A percentile compares a stretch with the other conserved stretches of the same genome.
Evolutionary conservation across 2,113 vertebrate species (phyloP).

Genomic region (Osmerus mordax): DNA sequence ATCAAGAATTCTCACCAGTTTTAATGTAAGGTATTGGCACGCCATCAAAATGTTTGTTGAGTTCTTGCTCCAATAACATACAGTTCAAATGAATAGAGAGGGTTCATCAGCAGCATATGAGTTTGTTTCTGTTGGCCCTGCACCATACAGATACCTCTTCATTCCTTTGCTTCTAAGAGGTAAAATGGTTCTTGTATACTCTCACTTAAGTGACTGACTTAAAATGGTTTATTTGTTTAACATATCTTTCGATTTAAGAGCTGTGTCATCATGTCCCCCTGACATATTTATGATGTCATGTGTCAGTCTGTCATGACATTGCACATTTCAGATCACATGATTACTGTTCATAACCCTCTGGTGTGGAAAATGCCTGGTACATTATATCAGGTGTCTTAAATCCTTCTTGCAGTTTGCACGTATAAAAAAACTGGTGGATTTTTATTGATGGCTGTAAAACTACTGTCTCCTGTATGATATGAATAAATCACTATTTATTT

Average conservation of each 20-base stretch:
- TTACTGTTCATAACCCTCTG: slow-evolving; percentile 27
- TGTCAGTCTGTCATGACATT: slow-evolving; percentile 30
- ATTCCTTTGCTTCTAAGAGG: slow-evolving; percentile 1
- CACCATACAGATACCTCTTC: background rate
- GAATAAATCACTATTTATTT: slow-evolving; percentile 73
- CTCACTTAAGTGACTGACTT: background rate
- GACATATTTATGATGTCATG: slow-evolving; percentile 15
- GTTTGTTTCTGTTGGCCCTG: background rate
- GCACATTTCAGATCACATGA: slow-evolving; percentile 42
- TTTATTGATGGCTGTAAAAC: slow-evolving; percentile 57
- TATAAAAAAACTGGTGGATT: slow-evolving; percentile 43
- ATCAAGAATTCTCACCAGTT: too few species aligned
- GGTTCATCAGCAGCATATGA: too few species aligned
- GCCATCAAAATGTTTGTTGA: too few species aligned
- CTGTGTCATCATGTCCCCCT: slow-evolving; percentile 22
- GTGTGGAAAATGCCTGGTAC: background rate
- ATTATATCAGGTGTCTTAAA: slow-evolving; percentile 36
- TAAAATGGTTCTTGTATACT: slow-evolving; percentile 30
- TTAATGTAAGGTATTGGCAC: too few species aligned
- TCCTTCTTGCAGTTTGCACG: slow-evolving; percentile 65
- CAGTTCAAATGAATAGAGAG: too few species aligned
- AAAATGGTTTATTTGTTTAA: background rate
- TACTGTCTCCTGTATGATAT: slow-evolving; percentile 67
- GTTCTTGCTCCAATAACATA: too few species aligned
- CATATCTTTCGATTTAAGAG: slow-evolving; percentile 29